Base-by-base conservation (phyloP, 2,888 invertebrate species). In the Acronicta alni region DNA sequence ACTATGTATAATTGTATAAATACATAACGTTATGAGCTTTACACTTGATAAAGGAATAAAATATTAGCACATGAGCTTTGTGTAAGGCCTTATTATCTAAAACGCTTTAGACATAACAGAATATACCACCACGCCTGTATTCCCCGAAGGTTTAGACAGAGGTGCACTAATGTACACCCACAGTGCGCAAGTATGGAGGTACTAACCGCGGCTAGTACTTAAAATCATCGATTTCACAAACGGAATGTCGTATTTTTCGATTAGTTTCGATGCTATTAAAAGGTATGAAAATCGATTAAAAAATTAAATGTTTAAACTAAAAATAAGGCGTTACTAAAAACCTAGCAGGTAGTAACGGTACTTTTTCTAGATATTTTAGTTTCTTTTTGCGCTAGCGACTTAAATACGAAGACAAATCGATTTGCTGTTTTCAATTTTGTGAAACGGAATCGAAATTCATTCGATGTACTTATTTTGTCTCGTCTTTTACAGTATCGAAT, bases 401-500 rank as follows among this genome's bases (percentile, higher is more conserved):
- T 12, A 30, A 30, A 30, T 30, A 30, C 30, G 12, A 12, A 30
- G 30, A 35, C 35, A 35, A 30, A 14, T 35, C 20, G 20, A 23
- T 64, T 44, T 18, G 6, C 9, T 35, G n/a, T 35, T 35, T 35
- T n/a, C 35, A n/a, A 35, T 35, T 35, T n/a, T n/a, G 8, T 35
- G 8, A 45, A 41, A 41, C 44, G 9, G 35, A 63, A 42, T 9
- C 17, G 7, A 10, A 49, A 16, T 51, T 30, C 3, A 15, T 43
- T 38, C 14, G 14, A 4, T 4, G 35, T 35, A 35, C 35, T n/a
- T 35, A n/a, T n/a, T 35, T 37, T 20, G 3, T 23, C 14, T 12
- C 5, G 3, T 39, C 14, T 45, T 32, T 39, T 6, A 41, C 46
- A 17, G 6, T 6, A 10, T 12, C 10, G 14, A 35, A 9, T 23